Evolutionary conservation across 2,797 vertebrate species (phyloP), one percentile per base, ranked within the genome.

Genomic region (Delichon dasypus): DNA sequence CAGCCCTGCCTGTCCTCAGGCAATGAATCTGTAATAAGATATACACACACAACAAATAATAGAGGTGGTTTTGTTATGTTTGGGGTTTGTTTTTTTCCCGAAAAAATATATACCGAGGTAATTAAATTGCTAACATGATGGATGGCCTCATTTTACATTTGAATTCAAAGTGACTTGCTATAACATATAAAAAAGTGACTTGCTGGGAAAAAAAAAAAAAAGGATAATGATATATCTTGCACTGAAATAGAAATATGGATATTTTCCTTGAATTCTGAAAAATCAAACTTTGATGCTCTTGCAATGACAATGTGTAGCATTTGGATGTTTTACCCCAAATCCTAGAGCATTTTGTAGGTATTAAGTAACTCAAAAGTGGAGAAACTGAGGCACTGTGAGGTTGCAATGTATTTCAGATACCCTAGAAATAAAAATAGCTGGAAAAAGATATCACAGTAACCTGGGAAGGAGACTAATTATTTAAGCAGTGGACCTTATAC

Each of bases 71-170:
- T 88, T 89, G 88, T 95, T 97, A 93, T 98, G 98, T 98, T 94
- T 94, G 81, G 5, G 36, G 42, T 30, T 65, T 54, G 11, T 9
- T 81, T 38, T 45, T 64, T 45, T 47, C 97, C 98, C 97, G 98
- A 98, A 99, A 95, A 99, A 98, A 99, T 99, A 98, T 98, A 99
- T 99, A 99, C 98, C 92, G 87, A 97, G 98, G 98, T 99, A 99
- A 98, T 99, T 99, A 99, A 99, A 98, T 99, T 99, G 99, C 99
- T 99, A 99, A 99, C 98, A 98, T 99, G 99, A 99, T 99, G 98
- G 99, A 99, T 99, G 98, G 97, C 94, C 97, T 98, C 98, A 98
- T 98, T 98, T 98, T 97, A 97, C 97, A 98, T 98, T 98, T 98
- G 98, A 98, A 98, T 98, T 97, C 96, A 97, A 97, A 98, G 97